Conservation (phyloP, 1,140 invertebrate species). For the Yoshiicerus persimilis region DNA sequence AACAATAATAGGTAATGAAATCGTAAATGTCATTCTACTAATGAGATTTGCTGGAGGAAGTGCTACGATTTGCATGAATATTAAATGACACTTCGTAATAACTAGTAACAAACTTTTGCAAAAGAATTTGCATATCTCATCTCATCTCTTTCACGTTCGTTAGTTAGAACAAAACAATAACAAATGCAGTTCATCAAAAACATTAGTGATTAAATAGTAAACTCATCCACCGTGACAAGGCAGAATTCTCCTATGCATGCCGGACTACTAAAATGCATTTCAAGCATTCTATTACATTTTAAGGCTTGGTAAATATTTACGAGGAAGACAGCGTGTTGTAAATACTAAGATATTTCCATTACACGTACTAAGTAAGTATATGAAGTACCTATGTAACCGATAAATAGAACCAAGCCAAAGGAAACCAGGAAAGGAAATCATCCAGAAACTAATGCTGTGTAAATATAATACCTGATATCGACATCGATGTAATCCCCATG, state of each 20-base stretch:
- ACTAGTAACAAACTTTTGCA: background rate
- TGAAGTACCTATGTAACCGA: too few species aligned
- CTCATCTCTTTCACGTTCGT: background rate
- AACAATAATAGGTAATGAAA: background rate
- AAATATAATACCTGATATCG: constrained; percentile 61
- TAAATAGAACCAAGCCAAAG: background rate
- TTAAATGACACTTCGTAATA: background rate
- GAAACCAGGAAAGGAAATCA: background rate
- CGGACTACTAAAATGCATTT: background rate
- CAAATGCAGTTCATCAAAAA: background rate
- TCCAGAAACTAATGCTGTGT: background rate
- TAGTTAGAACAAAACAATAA: background rate
- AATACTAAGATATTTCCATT: too few species aligned
- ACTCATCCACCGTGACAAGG: background rate
- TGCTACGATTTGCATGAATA: background rate
- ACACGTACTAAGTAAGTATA: too few species aligned
- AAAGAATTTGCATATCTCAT: background rate
- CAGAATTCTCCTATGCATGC: background rate
- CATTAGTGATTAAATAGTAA: background rate
- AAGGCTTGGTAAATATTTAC: too few species aligned
- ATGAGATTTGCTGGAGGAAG: background rate
- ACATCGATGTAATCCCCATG: constrained; percentile 72
- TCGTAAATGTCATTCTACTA: background rate
- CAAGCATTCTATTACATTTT: too few species aligned
- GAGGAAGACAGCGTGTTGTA: background rate